phyloP scores from a whole-genome alignment of 2,888 invertebrate species.

The Euzophera pinguis region DNA sequence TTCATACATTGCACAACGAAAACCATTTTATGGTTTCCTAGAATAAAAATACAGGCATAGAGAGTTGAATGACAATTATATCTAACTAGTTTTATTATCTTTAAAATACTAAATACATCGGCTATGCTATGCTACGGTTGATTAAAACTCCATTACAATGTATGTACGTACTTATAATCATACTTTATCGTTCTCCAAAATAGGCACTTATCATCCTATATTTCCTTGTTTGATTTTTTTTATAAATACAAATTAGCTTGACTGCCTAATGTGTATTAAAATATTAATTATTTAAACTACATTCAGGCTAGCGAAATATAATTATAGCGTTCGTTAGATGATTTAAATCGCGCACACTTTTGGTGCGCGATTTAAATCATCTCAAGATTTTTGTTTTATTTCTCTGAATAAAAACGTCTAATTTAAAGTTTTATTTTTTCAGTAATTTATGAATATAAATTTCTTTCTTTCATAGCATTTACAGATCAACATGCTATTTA shows the following conservation, averaged over 20 bases:
- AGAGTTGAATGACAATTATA: too few species aligned
- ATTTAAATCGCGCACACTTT: too few species aligned
- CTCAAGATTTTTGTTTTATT: too few species aligned
- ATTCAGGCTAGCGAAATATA: too few species aligned
- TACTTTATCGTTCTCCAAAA: constrained; percentile 1
- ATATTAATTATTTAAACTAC: too few species aligned
- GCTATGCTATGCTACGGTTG: background rate
- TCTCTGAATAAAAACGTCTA: too few species aligned
- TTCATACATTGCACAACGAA: background rate
- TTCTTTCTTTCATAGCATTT: too few species aligned
- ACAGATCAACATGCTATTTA: too few species aligned
- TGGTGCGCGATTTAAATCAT: too few species aligned
- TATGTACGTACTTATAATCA: background rate
- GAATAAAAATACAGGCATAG: background rate
- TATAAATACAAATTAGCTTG: background rate
- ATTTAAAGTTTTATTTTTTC: too few species aligned
- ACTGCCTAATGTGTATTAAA: background rate
- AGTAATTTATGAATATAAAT: too few species aligned
- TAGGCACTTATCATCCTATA: constrained; percentile 1
- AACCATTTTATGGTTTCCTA: background rate
- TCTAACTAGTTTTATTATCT: background rate
- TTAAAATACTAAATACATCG: background rate
- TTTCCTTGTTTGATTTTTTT: background rate
- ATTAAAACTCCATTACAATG: background rate
- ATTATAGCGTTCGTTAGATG: too few species aligned